Conservation (phyloP, 2,113 vertebrate genomes). For the Nesoenas mayeri region DNA sequence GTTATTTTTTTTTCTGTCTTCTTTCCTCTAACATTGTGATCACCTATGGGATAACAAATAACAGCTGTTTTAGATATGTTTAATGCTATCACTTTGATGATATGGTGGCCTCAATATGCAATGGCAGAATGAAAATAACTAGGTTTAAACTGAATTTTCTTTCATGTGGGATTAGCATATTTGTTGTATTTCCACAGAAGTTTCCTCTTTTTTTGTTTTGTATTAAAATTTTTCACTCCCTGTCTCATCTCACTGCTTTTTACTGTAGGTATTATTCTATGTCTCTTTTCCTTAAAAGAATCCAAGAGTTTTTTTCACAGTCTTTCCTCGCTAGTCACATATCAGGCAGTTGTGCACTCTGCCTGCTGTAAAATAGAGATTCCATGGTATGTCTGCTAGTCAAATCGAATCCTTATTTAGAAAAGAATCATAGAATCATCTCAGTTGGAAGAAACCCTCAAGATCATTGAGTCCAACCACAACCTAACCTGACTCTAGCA, state of each 20-base stretch:
- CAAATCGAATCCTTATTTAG: too few species aligned
- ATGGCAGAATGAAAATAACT: neutral
- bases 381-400: too few species aligned
- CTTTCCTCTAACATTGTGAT: accelerated
- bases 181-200: neutral
- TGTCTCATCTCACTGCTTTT: neutral
- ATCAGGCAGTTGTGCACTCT: neutral
- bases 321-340: neutral
- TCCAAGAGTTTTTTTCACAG: neutral
- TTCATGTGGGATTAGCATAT: neutral
- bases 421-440: too few species aligned
- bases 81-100: neutral
- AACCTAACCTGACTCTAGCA: too few species aligned
- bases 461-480: too few species aligned
- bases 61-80: neutral
- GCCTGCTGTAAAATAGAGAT: neutral
- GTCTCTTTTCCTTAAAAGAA: neutral
- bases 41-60: neutral
- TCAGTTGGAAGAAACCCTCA: too few species aligned
- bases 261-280: neutral
- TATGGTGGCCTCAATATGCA: neutral
- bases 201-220: neutral
- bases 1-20: neutral
- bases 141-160: neutral
- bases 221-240: neutral